Evolutionary conservation across 2,797 vertebrate genomes (phyloP).

Genomic region (Notamacropus eugenii): DNA sequence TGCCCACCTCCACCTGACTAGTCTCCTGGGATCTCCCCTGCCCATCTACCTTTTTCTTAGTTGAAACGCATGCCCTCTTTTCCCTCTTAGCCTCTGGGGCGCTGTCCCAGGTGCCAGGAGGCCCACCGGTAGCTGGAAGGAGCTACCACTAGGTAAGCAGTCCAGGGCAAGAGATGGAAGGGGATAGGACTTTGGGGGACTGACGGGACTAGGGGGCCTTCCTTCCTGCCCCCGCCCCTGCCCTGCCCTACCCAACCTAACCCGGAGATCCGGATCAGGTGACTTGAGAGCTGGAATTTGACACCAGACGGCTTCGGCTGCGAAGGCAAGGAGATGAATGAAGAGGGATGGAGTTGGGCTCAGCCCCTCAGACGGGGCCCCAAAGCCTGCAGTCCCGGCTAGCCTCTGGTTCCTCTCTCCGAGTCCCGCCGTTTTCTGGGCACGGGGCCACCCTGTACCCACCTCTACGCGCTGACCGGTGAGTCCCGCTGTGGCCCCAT

Average conservation of each 20-base stretch:
- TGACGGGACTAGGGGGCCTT: conserved; percentile 63
- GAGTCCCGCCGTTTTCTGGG: not conserved
- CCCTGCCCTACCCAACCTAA: conserved; percentile 58
- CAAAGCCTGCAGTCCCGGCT: conserved; percentile 73
- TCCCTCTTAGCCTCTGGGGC: conserved; percentile 24
- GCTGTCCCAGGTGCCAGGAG: conserved; percentile 17
- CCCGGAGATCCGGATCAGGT: conserved; percentile 79
- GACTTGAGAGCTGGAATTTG: conserved; percentile 85
- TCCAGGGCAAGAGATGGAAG: conserved; percentile 59
- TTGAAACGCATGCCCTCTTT: not conserved
- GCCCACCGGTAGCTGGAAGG: conserved; percentile 31
- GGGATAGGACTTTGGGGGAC: conserved; percentile 9
- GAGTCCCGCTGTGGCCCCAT: not conserved
- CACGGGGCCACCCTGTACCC: not conserved
- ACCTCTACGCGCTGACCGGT: not conserved
- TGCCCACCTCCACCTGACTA: conserved; percentile 48
- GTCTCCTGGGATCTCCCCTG: conserved; percentile 43
- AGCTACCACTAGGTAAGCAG: conserved; percentile 69
- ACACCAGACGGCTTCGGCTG: conserved; percentile 79
- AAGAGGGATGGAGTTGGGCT: conserved; percentile 83
- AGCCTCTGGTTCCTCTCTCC: conserved; percentile 72
- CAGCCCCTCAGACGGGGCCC: conserved; percentile 77
- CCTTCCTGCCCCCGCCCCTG: conserved; percentile 68
- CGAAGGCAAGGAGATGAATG: conserved; percentile 75
- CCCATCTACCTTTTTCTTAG: not conserved